Conservation (phyloP, 2,888 invertebrate genomes). For the Apodemia hepburni region DNA sequence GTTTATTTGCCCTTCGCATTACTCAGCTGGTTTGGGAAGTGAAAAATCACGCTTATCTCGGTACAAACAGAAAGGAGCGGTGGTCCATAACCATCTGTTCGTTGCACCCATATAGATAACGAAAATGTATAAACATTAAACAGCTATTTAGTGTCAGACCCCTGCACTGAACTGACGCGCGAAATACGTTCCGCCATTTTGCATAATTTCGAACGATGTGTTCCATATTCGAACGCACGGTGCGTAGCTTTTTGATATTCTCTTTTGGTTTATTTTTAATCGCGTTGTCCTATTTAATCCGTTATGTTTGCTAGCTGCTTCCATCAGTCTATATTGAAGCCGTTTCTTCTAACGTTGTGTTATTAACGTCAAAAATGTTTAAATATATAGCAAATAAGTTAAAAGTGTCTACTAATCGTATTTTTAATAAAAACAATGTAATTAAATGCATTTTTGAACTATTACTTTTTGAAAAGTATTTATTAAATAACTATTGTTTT, state of each 20-base stretch:
- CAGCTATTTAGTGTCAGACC: slow-evolving; percentile 66
- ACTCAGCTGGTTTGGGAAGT: slow-evolving; percentile 72
- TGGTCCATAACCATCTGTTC: slow-evolving; percentile 75
- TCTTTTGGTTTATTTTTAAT: slow-evolving; percentile 78
- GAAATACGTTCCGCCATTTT: slow-evolving; percentile 71
- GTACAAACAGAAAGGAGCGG: slow-evolving; percentile 60
- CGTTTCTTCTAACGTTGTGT: slow-evolving; percentile 68
- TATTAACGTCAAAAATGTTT: slow-evolving; percentile 43
- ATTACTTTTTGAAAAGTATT: too few relatives aligned
- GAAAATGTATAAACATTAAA: slow-evolving; percentile 65
- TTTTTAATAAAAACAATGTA: slow-evolving; percentile 35
- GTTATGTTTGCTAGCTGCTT: slow-evolving; percentile 62
- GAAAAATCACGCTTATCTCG: slow-evolving; percentile 78
- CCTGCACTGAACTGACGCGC: slow-evolving; percentile 63
- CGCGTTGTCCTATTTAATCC: slow-evolving; percentile 79
- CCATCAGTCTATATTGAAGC: slow-evolving; percentile 70
- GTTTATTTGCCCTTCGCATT: slow-evolving; percentile 66
- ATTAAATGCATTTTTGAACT: slow-evolving; percentile 21
- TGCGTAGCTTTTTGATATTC: slow-evolving; percentile 70
- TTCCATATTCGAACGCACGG: slow-evolving; percentile 76
- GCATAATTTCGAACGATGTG: slow-evolving; percentile 73
- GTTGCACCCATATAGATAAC: slow-evolving; percentile 78
- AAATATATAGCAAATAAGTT: slow-evolving; percentile 60
- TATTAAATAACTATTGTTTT: too few relatives aligned
- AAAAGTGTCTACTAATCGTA: slow-evolving; percentile 48